Evolutionary conservation across 1,140 invertebrate genomes (phyloP).

Genomic region (Neodiprion pinetum): DNA sequence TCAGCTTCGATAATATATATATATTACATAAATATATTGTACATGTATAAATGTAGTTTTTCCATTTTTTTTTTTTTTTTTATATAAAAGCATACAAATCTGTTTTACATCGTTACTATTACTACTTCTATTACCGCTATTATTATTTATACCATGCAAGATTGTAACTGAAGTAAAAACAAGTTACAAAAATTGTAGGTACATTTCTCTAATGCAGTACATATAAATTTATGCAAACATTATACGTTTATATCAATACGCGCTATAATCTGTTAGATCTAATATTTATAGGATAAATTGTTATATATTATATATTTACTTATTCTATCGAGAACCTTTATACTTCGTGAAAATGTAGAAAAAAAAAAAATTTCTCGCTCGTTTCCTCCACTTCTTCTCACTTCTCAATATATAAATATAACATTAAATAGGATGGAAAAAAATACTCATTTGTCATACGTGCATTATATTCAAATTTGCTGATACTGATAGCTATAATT

Average conservation of each 20-base stretch:
- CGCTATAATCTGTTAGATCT: neutral
- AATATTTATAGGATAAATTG: neutral
- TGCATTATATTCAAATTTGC: too few species aligned
- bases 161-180: conserved; percentile 16
- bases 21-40: too few species aligned
- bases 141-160: too few species aligned
- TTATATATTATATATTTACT: neutral
- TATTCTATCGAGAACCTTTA: neutral
- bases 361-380: neutral
- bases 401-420: too few species aligned
- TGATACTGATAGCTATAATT: too few species aligned
- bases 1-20: too few species aligned
- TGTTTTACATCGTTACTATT: conserved; percentile 44
- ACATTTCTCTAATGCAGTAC: conserved; percentile 47
- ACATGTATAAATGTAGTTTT: neutral
- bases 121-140: too few species aligned
- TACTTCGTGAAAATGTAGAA: neutral
- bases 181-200: conserved; percentile 59
- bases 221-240: conserved; percentile 13
- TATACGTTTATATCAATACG: neutral
- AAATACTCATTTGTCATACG: too few species aligned
- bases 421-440: too few species aligned
- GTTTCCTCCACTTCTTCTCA: too few species aligned
- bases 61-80: conserved; percentile 29
- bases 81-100: conserved; percentile 56